phyloP scores from a whole-genome alignment of 92 coral and sea anemone species.

The Isaurus tuberculatus region DNA sequence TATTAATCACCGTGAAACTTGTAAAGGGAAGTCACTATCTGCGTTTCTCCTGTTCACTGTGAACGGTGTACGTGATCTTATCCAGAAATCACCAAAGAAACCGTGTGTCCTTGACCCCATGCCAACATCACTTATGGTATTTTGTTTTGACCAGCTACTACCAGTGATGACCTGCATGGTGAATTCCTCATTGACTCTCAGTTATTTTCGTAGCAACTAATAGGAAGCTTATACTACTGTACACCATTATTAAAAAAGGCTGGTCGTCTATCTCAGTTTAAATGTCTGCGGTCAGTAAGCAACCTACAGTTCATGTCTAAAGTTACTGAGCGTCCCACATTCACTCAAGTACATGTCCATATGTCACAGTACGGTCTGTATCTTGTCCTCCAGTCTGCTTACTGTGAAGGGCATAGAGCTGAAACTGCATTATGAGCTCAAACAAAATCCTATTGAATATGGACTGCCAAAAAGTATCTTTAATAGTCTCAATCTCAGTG shows the following conservation, averaged over 20 bases:
- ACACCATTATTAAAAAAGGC: conserved; percentile 48
- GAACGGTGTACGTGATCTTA: background rate
- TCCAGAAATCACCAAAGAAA: conserved; percentile 51
- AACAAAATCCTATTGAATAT: conserved; percentile 51
- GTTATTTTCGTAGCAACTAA: conserved; percentile 52
- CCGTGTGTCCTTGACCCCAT: conserved; percentile 56
- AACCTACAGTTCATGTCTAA: conserved; percentile 50
- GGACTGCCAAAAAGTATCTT: conserved; percentile 44
- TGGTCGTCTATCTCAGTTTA: conserved; percentile 24
- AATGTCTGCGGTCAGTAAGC: conserved; percentile 49
- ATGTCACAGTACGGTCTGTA: conserved; percentile 31
- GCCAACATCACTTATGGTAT: conserved; percentile 38
- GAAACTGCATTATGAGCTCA: conserved; percentile 46
- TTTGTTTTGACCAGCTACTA: conserved; percentile 45
- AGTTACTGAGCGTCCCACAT: conserved; percentile 49
- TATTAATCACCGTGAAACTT: too few species aligned
- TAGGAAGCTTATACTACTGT: conserved; percentile 52
- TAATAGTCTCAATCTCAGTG: background rate
- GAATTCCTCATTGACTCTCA: conserved; percentile 50
- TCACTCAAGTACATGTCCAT: conserved; percentile 41
- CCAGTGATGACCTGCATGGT: conserved; percentile 55
- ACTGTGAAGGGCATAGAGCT: conserved; percentile 49
- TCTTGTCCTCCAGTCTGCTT: conserved; percentile 54
- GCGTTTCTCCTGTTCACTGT: too few species aligned
- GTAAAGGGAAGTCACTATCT: too few species aligned